Evolutionary conservation across 1,140 invertebrate genomes (phyloP).

Genomic region (Epicauta chinensis): DNA sequence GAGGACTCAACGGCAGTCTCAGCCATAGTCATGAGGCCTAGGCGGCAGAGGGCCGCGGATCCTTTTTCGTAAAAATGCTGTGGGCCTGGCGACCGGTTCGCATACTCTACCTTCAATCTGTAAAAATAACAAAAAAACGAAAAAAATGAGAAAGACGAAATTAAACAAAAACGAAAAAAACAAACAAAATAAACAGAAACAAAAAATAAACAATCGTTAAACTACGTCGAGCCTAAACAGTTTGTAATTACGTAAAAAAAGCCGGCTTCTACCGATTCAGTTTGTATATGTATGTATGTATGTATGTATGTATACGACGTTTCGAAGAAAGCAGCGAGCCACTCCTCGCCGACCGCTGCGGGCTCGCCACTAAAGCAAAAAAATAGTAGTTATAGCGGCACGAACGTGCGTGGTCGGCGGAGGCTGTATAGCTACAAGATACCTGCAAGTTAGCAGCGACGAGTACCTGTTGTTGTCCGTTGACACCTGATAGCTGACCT

Average conservation of each 20-base stretch:
- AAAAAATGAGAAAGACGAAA: not conserved
- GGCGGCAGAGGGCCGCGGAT: conserved; percentile 53
- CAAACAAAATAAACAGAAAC: not conserved
- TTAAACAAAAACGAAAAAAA: not conserved
- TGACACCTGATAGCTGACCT: conserved; percentile 34
- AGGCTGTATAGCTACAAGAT: conserved; percentile 8
- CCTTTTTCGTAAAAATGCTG: conserved; percentile 38
- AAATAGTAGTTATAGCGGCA: conserved; percentile 6
- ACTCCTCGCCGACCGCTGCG: conserved; percentile 10
- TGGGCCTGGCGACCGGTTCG: conserved; percentile 44
- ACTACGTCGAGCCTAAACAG: too few species aligned
- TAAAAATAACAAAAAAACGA: conserved; percentile 4
- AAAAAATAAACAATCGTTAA: too few species aligned
- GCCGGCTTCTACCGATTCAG: conserved; percentile 5
- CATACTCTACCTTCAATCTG: conserved; percentile 27
- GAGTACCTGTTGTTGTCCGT: conserved; percentile 18
- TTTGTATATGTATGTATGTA: not conserved
- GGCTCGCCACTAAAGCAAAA: conserved; percentile 1
- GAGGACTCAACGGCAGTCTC: conserved; percentile 55
- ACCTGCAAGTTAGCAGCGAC: conserved; percentile 14
- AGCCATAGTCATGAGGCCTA: conserved; percentile 60
- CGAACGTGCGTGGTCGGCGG: conserved; percentile 9
- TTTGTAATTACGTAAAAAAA: not conserved
- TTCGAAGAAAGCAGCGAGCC: conserved; percentile 8
- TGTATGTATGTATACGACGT: not conserved